A percentile compares a stretch with the other conserved stretches of the same genome.
phyloP scores from a whole-genome alignment of 2,113 vertebrate genomes.

The Tauraco erythrolophus region DNA sequence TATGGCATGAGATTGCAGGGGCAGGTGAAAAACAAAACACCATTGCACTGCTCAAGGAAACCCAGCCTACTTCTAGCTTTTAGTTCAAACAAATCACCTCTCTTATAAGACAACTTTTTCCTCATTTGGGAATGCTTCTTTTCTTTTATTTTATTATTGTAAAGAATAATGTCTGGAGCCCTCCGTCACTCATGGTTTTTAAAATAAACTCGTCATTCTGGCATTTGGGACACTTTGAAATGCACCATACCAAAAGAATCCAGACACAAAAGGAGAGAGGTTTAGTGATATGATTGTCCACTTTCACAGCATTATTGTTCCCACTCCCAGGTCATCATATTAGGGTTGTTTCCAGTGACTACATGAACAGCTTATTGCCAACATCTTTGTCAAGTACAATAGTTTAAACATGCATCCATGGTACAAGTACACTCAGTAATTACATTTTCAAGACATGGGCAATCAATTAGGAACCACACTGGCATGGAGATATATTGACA shows the following conservation, averaged over 20 bases:
- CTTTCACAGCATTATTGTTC: not conserved
- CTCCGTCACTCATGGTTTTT: not conserved
- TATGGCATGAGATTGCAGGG: not conserved
- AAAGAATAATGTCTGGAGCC: not conserved
- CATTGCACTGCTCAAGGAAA: not conserved
- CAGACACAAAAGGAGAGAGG: not conserved
- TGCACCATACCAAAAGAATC: not conserved
- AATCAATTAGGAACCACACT: not conserved
- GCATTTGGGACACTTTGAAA: not conserved
- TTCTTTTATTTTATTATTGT: not conserved
- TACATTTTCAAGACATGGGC: not conserved
- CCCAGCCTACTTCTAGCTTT: not conserved
- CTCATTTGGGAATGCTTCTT: not conserved
- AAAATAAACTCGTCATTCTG: not conserved
- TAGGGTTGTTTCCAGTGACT: not conserved
- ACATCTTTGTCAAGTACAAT: not conserved
- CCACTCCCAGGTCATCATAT: not conserved
- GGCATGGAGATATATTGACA: not conserved
- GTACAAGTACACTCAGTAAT: not conserved
- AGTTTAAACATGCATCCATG: not conserved
- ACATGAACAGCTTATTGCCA: not conserved
- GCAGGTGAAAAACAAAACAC: not conserved
- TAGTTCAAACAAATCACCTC: not conserved
- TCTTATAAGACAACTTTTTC: not conserved
- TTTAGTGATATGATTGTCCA: not conserved